Base-by-base conservation (phyloP, 1,140 invertebrate genomes). In the Zaprionus capensis region DNA sequence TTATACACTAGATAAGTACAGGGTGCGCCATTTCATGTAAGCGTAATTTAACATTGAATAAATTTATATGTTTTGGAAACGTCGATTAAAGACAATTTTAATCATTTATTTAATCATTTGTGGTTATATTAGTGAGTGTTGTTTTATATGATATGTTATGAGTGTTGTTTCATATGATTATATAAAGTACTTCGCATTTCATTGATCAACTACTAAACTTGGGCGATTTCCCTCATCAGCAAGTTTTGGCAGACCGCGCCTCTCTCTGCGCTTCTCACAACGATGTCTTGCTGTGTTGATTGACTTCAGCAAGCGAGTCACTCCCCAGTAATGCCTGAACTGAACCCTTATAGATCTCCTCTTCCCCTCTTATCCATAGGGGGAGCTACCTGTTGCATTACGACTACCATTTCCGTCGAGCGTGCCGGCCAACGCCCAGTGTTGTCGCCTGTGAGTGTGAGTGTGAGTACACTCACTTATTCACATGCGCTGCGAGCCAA, bases 371-470 rank as follows among this genome's bases (percentile, higher is more conserved):
- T 3, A 4, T 3, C 46, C 20, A 7, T 24, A 11, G 24, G 6
- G 53, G 4, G 2, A 56, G 24, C 22, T 56, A 56, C 26, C 26
- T 71, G 62, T 58, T 55, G 70, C 62, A 66, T 71, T 71, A 67
- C 36, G 34, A 53, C 67, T 64, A 68, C 49, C 68, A 76, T 65
- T 76, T 76, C 73, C 68, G 73, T 59, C 70, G 68, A 68, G 51
- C 59, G 41, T 57, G 59, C 26, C 31, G 62, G 62, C 62, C 62
- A 65, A 65, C 62, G 49, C 62, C 62, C 62, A 65, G 20, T 26
- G 31, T 38, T 44, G 15, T 20, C n/a, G 58, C 38, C 24, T 9
- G n/a, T 17, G 5, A 11, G 49, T 34, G 28, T 24, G 5, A 22
- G 31, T 28, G 22, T 64, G 61, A 53, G 44, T 49, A 11, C 34